Evolutionary conservation across 2,797 vertebrate genomes (phyloP), one percentile per base, ranked within the genome.

Genomic region (Acanthis flammea): DNA sequence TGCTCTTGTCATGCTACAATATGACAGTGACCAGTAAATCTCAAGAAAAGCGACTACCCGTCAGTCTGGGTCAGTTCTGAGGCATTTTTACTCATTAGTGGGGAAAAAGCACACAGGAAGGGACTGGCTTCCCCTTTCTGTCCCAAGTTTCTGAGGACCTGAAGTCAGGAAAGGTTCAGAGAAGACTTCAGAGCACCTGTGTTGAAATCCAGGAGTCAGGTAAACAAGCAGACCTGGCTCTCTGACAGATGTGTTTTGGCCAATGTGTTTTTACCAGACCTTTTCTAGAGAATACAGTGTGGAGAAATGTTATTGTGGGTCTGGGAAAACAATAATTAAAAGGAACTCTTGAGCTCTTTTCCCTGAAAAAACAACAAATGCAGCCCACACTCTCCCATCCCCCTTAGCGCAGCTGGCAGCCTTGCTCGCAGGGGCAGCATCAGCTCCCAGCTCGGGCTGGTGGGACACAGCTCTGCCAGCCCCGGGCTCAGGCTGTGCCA

Each of bases 331-430:
- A 88, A 88, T 55, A 70, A 94, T 90, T 96, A 87, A 94, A 92
- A 88, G 11, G 57, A 96, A 91, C 63, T 2, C 3, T n/a, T 66
- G 73, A 78, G 57, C 80, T 94, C 44, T 91, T 78, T 92, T 90
- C 44, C 12, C 78, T 91, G 90, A 79, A 94, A 96, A 73, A 95
- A 88, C 84, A 96, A 91, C 75, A 78, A 74, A 33, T n/a, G 50
- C 63, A 79, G 80, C 93, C 86, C 88, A 95, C 79, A 41, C 60
- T 60, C 19, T 92, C 92, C 95, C 95, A 92, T 86, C 93, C 94
- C 60, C 77, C 89, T 45, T 41, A 41, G 44, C 0, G 3, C 88
- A 76, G 39, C 67, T 82, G 71, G 74, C 81, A 71, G 78, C 87
- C 68, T 50, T 48, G 41, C 88, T 90, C 1, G 2, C 42, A 65